Base-by-base conservation (phyloP, 2,113 vertebrate genomes). In the Dicentrarchus labrax region DNA sequence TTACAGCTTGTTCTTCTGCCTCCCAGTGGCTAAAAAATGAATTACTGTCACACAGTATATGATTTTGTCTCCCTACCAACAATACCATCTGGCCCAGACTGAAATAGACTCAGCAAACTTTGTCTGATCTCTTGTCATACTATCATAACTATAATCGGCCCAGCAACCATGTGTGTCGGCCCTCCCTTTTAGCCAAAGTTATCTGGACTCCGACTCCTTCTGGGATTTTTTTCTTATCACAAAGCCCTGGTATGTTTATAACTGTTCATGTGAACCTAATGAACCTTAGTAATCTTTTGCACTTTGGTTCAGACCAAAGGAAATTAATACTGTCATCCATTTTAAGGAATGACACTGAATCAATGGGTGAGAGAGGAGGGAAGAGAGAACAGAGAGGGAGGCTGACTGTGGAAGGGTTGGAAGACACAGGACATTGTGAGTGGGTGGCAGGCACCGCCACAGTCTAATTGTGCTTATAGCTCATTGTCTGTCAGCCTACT, bases 401-500 rank as follows among this genome's bases (percentile, higher is more conserved):
- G 16, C 54, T 79, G 64, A 65, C 43, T 59, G 4, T 39, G 71
- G 73, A 60, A 8, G 45, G 43, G 38, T 22, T 60, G 73, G 68
- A 62, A 65, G 62, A 71, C 64, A 56, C 50, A 59, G 80, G 60
- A 80, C 80, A 68, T 21, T 62, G 79, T 24, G 80, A 85, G 82
- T 88, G 86, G 90, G 91, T 69, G 90, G 87, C 69, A 5, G 65
- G 38, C 66, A 76, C 75, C 61, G 85, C 76, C 88, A 77, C 83
- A 22, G 48, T 65, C 81, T 87, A 86, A 87, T 87, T 88, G 87
- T 90, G 84, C 75, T 85, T 79, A 41, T 76, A 75, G 87, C 85
- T 87, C 66, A 86, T 83, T 88, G 90, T 93, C 88, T 90, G 83
- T 81, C 89, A 88, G 82, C 54, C 47, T 21, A 30, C 19, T 80